phyloP scores from a whole-genome alignment of 30 jellyfish, hydroid and myxozoan species.

The Haliclystus octoradiatus region DNA sequence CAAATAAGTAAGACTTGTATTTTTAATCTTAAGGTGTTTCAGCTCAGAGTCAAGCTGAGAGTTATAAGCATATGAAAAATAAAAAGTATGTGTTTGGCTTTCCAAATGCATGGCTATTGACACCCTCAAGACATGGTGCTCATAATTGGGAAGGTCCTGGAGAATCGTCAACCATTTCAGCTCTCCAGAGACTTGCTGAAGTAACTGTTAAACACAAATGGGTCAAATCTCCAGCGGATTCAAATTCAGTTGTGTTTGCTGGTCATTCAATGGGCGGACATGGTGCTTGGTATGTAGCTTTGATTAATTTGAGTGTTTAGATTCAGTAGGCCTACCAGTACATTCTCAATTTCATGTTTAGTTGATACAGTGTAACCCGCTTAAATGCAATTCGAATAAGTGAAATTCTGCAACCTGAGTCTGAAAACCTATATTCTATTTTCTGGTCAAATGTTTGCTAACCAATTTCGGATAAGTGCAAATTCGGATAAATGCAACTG shows the following conservation, averaged over 20 bases:
- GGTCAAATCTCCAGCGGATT: conserved; percentile 4
- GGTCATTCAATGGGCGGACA: conserved; percentile 33
- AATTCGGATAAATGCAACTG: too few relatives aligned
- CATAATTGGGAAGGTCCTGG: conserved; percentile 38
- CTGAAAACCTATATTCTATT: too few relatives aligned
- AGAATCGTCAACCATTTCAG: conserved; percentile 13
- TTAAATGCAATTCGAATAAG: too few relatives aligned
- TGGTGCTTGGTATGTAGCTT: conserved; percentile 24
- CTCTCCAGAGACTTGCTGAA: conserved; percentile 4
- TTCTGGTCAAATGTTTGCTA: too few relatives aligned
- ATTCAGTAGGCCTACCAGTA: too few relatives aligned
- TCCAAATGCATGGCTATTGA: conserved; percentile 12
- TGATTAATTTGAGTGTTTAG: too few relatives aligned
- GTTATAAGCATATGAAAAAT: conserved; percentile 17
- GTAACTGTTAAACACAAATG: not conserved
- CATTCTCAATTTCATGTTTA: too few relatives aligned
- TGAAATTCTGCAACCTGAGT: too few relatives aligned
- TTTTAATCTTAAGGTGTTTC: not conserved
- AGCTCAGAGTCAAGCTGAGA: conserved; percentile 20
- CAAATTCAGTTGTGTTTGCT: conserved; percentile 19
- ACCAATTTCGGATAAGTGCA: too few relatives aligned
- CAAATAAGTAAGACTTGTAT: too few relatives aligned
- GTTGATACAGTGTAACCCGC: not conserved
- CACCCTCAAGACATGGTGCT: conserved; percentile 32
- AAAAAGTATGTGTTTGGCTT: conserved; percentile 18